phyloP scores from a whole-genome alignment of 2,113 vertebrate species.

The Riparia riparia region DNA sequence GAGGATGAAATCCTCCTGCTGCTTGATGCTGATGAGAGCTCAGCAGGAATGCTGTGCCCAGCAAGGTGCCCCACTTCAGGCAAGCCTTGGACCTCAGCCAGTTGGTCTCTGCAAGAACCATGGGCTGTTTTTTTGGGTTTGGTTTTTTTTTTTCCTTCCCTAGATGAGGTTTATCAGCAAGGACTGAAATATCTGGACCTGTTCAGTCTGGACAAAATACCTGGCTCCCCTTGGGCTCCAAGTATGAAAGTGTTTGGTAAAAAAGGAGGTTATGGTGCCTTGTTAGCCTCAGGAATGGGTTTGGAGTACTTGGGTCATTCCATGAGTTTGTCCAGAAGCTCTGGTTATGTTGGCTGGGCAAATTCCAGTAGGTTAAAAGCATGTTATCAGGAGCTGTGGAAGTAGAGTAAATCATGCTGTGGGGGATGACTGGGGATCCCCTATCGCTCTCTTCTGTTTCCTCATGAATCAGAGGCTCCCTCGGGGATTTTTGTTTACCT shows the following conservation, averaged over 20 bases:
- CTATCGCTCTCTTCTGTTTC: not conserved
- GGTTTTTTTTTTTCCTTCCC: not conserved
- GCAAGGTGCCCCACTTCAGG: not conserved
- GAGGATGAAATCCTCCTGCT: not conserved
- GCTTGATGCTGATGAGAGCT: conserved; percentile 17
- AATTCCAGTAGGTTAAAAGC: not conserved
- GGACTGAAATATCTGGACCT: not conserved
- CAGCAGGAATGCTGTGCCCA: not conserved
- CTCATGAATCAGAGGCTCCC: not conserved
- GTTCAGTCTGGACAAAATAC: not conserved
- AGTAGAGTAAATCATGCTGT: not conserved
- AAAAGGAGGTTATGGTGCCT: not conserved
- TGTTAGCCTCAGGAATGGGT: not conserved
- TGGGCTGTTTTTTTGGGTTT: not conserved
- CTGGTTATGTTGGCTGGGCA: not conserved
- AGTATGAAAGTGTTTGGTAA: not conserved
- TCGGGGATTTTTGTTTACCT: not conserved
- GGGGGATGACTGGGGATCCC: not conserved
- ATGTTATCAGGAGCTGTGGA: not conserved
- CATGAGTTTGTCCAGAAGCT: not conserved
- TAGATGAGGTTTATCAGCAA: not conserved
- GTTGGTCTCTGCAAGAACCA: not conserved
- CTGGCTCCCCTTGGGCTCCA: not conserved
- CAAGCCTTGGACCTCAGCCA: not conserved
- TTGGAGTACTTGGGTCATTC: not conserved